Percentiles rank a stretch among this genome's conserved stretches.
Evolutionary conservation across 2,888 invertebrate genomes (phyloP).

Genomic region (Drosophila neotestacea): DNA sequence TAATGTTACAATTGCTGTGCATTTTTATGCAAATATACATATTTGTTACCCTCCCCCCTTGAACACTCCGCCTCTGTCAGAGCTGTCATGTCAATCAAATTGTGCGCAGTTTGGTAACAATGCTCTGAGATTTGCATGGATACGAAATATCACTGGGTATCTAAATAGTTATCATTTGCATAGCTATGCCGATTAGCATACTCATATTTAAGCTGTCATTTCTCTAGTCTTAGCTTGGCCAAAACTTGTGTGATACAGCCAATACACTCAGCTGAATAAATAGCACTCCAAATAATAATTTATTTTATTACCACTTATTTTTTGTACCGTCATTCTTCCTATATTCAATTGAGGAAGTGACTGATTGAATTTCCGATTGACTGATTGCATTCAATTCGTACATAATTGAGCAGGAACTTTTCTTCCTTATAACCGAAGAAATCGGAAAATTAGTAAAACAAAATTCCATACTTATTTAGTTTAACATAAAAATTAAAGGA

Average conservation of each 20-base stretch:
- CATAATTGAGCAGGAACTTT: too few species aligned
- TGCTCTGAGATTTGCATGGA: constrained; percentile 26
- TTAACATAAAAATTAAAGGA: too few species aligned
- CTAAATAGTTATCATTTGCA: constrained; percentile 27
- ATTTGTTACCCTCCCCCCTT: neutral
- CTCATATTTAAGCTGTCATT: constrained; percentile 19
- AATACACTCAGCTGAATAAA: neutral
- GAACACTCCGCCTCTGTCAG: neutral
- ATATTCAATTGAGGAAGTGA: too few species aligned
- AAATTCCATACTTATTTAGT: too few species aligned
- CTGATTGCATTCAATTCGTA: too few species aligned
- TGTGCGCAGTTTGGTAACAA: constrained; percentile 12
- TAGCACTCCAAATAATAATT: neutral
- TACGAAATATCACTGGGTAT: constrained; percentile 18
- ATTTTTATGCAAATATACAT: constrained; percentile 38
- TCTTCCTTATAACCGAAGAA: too few species aligned
- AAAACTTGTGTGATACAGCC: constrained; percentile 5
- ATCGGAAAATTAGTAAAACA: too few species aligned
- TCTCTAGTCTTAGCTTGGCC: constrained; percentile 5
- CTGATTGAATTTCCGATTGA: neutral
- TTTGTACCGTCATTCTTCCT: neutral
- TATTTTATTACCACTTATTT: neutral
- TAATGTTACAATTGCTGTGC: constrained; percentile 18
- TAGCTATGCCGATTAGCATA: constrained; percentile 28
- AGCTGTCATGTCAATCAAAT: constrained; percentile 28